Evolutionary conservation across 2,113 vertebrate genomes (phyloP).

Genomic region (Daboia siamensis): DNA sequence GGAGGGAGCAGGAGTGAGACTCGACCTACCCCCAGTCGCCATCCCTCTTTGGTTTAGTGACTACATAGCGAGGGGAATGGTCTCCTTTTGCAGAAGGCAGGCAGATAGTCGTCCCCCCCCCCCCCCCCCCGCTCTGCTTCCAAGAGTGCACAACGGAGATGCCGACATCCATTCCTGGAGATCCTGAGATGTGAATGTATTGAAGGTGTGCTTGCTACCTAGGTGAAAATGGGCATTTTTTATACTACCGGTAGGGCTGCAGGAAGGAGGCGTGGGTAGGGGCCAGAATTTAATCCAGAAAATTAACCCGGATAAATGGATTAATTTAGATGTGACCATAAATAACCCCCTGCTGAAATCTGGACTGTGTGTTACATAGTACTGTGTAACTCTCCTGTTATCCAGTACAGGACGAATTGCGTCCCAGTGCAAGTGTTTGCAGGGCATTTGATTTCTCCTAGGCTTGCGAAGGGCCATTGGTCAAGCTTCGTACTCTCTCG

Average conservation of each 20-base stretch:
- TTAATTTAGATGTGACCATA: not conserved
- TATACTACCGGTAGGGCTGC: not conserved
- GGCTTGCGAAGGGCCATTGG: not conserved
- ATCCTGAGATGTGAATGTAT: not conserved
- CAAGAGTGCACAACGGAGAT: not conserved
- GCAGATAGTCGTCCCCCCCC: not conserved
- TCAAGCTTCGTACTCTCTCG: too few species aligned
- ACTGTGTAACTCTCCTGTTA: not conserved
- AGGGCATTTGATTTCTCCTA: not conserved
- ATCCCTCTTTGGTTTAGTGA: not conserved
- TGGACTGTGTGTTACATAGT: not conserved
- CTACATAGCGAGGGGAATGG: not conserved
- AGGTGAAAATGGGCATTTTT: not conserved
- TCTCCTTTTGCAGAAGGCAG: not conserved
- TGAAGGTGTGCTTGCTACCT: not conserved
- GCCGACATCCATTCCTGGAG: not conserved
- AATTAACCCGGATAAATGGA: not conserved
- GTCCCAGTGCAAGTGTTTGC: not conserved
- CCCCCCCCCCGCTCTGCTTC: not conserved
- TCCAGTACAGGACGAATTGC: not conserved
- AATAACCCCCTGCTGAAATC: too few species aligned
- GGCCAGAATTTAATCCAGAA: not conserved
- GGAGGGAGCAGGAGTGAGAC: not conserved
- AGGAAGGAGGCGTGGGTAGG: not conserved
- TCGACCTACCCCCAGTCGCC: not conserved